These are phyloP conservation scores for Netelia inedita DNA, from an alignment of 2,888 invertebrate genomes.

Conservation along the genomic window DNA sequence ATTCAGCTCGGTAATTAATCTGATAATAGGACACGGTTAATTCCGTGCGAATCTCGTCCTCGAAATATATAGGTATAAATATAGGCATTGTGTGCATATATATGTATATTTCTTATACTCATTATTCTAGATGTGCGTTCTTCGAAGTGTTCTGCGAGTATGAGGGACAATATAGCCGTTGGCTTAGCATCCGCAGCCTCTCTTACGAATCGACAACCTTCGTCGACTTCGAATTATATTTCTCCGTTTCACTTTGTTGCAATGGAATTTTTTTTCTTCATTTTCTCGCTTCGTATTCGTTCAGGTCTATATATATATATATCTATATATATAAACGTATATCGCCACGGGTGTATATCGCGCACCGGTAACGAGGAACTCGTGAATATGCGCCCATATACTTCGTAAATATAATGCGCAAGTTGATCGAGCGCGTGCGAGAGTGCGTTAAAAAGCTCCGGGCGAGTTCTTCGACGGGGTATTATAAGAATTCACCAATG, in stretches of 20 bases:
- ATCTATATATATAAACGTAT: constrained; percentile 21
- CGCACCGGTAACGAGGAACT: constrained; percentile 56
- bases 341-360: constrained; percentile 56
- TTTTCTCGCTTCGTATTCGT: background rate
- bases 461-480: constrained; percentile 62
- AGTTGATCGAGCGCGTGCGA: constrained; percentile 62
- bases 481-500: constrained; percentile 36
- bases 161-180: constrained; percentile 19
- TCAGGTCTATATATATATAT: constrained; percentile 9
- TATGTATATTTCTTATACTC: background rate
- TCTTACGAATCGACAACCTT: constrained; percentile 33
- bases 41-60: constrained; percentile 27
- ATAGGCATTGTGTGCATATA: background rate
- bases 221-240: constrained; percentile 38
- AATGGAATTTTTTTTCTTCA: constrained; percentile 1
- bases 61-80: background rate
- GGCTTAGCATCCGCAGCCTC: constrained; percentile 1
- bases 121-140: background rate
- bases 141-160: constrained; percentile 20
- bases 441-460: constrained; percentile 62
- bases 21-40: constrained; percentile 67
- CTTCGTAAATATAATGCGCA: constrained; percentile 39
- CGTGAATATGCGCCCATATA: constrained; percentile 26
- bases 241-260: constrained; percentile 49
- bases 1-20: constrained; percentile 62